Conservation (phyloP, 2,888 invertebrate genomes). For the Troides aeacus region DNA sequence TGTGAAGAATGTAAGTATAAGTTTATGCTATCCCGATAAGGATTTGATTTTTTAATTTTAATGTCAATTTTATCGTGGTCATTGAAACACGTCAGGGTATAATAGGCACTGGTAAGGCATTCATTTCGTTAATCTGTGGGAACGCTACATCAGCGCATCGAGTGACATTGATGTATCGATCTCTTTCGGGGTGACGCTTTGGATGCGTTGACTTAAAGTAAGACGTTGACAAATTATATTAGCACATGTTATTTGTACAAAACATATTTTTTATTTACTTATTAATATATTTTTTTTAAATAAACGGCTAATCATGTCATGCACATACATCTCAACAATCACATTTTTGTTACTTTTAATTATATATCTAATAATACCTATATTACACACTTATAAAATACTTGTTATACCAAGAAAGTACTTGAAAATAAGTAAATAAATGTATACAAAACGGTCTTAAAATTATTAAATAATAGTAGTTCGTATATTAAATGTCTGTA, state of each 20-base stretch:
- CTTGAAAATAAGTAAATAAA: too few relatives aligned
- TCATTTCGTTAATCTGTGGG: constrained; percentile 53
- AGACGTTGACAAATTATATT: constrained; percentile 20
- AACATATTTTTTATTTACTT: constrained; percentile 9
- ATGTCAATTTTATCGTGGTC: not conserved
- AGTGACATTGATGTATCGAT: constrained; percentile 60
- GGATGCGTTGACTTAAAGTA: constrained; percentile 34
- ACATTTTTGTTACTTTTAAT: too few relatives aligned
- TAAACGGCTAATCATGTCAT: constrained; percentile 27
- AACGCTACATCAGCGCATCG: constrained; percentile 39
- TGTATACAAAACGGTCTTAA: too few relatives aligned
- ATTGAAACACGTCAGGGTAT: constrained; percentile 33
- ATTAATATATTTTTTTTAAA: not conserved
- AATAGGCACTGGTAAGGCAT: constrained; percentile 47
- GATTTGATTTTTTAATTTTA: too few relatives aligned
- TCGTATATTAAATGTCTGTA: too few relatives aligned
- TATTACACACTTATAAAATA: too few relatives aligned
- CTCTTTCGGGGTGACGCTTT: constrained; percentile 37
- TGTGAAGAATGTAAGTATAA: too few relatives aligned
- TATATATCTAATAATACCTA: too few relatives aligned
- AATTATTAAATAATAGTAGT: too few relatives aligned
- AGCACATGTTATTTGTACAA: constrained; percentile 7
- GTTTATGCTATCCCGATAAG: too few relatives aligned
- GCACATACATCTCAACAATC: too few relatives aligned
- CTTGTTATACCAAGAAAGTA: too few relatives aligned